Evolutionary conservation across 2,113 vertebrate species (phyloP).

Genomic region (Prietella phreatophila): DNA sequence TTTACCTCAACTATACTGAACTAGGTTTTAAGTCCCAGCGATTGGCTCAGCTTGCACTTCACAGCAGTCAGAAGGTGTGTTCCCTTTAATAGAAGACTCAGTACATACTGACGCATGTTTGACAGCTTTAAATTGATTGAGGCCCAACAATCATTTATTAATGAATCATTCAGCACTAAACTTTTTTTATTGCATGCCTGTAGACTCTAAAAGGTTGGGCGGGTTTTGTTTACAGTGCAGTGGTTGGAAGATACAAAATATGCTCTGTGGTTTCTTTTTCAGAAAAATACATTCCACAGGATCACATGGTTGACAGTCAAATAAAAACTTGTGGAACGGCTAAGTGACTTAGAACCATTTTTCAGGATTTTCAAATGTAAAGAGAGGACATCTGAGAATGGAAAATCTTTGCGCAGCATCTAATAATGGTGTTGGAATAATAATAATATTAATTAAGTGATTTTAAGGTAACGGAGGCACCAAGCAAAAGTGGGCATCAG

Average conservation of each 20-base stretch:
- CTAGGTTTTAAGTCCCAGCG: not conserved
- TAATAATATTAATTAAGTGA: no score
- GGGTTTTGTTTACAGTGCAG: not conserved
- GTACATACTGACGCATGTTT: not conserved
- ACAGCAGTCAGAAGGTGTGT: not conserved
- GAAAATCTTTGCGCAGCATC: no score
- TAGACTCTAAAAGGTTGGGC: not conserved
- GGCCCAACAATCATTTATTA: not conserved
- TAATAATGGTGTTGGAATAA: no score
- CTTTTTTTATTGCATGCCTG: not conserved
- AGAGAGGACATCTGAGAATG: no score
- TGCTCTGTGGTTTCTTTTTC: not conserved
- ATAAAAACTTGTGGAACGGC: no score
- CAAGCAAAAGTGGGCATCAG: no score
- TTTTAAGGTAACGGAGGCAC: no score
- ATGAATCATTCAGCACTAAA: not conserved
- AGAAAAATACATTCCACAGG: no score
- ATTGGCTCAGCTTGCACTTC: not conserved
- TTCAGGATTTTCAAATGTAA: no score
- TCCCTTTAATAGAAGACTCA: not conserved
- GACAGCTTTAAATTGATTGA: not conserved
- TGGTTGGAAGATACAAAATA: not conserved
- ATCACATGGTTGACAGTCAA: no score
- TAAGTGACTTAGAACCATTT: no score
- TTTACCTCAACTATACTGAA: not conserved